Percentiles rank a stretch among this genome's conserved stretches.
phyloP scores from a whole-genome alignment of 2,888 invertebrate species.

The Tryphoninae sp. region DNA sequence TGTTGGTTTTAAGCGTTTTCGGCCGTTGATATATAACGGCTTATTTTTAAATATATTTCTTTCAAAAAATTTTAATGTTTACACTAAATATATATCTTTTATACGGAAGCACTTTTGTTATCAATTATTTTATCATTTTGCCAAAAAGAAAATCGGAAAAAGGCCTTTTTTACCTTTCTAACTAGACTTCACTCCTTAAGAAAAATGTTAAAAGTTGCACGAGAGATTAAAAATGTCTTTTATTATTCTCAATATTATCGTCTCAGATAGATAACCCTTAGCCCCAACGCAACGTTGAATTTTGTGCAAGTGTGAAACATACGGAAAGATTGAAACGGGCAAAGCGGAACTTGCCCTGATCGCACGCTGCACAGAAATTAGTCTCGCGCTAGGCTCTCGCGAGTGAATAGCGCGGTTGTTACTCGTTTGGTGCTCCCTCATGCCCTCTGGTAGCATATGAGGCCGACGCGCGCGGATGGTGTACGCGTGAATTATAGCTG shows the following conservation, averaged over 20 bases:
- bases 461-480: conserved; percentile 63
- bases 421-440: conserved; percentile 32
- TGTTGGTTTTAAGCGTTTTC: no score
- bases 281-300: conserved; percentile 44
- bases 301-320: conserved; percentile 4
- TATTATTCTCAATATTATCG: conserved; percentile 27
- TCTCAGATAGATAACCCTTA: conserved; percentile 40
- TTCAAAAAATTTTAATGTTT: no score
- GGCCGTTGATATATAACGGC: no score
- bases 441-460: conserved; percentile 62
- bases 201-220: no score
- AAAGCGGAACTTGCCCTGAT: conserved; percentile 35
- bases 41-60: no score
- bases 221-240: neutral
- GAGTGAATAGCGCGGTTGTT: conserved; percentile 51
- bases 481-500: conserved; percentile 67
- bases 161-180: no score
- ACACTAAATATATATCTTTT: no score
- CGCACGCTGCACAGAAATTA: conserved; percentile 59
- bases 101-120: no score
- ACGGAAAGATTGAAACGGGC: neutral
- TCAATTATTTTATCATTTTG: no score
- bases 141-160: no score
- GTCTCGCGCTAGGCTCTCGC: conserved; percentile 38
- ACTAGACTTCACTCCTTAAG: no score